These are phyloP conservation scores for Periophthalmodon schlosseri DNA, from an alignment of 2,113 vertebrate species.

Conservation along the genomic window DNA sequence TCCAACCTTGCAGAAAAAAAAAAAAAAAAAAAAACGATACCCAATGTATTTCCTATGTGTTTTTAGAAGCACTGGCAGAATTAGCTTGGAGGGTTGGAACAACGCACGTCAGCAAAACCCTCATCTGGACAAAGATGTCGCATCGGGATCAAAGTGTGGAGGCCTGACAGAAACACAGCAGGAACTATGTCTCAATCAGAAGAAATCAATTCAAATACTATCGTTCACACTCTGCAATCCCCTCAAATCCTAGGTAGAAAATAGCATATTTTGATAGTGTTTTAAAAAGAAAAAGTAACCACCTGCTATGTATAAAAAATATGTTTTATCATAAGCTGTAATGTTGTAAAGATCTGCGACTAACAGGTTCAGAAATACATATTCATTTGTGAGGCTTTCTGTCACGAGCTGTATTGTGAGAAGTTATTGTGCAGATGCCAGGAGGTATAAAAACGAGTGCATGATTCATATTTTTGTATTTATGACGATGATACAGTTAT, in stretches of 20 bases:
- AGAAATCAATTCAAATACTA: background rate
- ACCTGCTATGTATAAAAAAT: background rate
- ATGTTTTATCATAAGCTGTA: constrained; percentile 17
- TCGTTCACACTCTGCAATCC: constrained; percentile 12
- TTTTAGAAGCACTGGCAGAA: constrained; percentile 36
- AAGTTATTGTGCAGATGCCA: background rate
- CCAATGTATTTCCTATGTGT: constrained; percentile 47
- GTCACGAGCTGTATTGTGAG: background rate
- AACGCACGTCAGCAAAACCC: constrained; percentile 13
- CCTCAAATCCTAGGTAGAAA: background rate
- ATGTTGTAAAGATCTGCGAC: constrained; percentile 12
- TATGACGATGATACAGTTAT: background rate
- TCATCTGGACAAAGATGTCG: constrained; percentile 52
- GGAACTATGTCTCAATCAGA: constrained; percentile 3
- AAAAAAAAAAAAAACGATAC: constrained; percentile 45
- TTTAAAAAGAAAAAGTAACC: background rate
- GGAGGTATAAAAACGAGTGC: background rate
- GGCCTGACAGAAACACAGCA: constrained; percentile 14
- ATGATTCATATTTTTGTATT: background rate
- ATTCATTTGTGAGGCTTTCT: background rate
- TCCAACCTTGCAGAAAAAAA: constrained; percentile 50
- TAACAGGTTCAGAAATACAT: background rate
- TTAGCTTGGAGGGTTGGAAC: constrained; percentile 18
- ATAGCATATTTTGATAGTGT: background rate
- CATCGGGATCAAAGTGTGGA: constrained; percentile 25